Evolutionary conservation across 1,140 invertebrate species (phyloP), one percentile per base, ranked within the genome.

Genomic region (Drosophila chauvacae): DNA sequence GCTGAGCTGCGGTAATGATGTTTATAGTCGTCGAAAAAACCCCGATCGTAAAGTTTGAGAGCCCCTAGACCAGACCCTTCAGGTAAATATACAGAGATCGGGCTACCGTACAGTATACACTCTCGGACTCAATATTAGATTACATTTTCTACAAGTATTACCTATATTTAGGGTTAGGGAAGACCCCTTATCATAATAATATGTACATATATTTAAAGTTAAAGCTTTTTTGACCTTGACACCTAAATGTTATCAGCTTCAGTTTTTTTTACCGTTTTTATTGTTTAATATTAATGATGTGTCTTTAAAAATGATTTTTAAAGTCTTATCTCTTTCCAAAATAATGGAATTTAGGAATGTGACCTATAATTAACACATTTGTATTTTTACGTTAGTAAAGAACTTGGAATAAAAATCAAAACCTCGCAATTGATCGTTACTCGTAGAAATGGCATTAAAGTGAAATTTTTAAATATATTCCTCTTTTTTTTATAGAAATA

Each of bases 1-100:
- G 42, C 42, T 47, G 18, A 66, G 62, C 30, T 37, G 42, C 16
- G 37, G 51, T 33, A 20, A 41, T 37, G 23, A 23, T 71, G 28
- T 72, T 60, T 72, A 72, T 60, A 37, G 44, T 26, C 45, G 66
- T 18, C 33, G 45, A 30, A 71, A 72, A 60, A 72, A 48, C 45
- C 53, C 70, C 37, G 14, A 72, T 60, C 53, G 70, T 72, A 72
- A 72, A 72, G 51, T 39, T 41, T 39, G 37, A 44, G 13, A 60
- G 30, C 37, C 13, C 13, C 44, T 13, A 26, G 23, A 37, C 47
- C 37, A 30, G 48, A 50, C 48, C 48, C 66, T 71, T 68, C 9
- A 11, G 26, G 7, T 26, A 39, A 72, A 37, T 18, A 55, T 39
- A 66, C 28, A 55, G 11, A 56, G 11, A 20, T 16, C n/a, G 3